Conservation (phyloP, 2,888 invertebrate species). For the Dolichomitus sp. region DNA sequence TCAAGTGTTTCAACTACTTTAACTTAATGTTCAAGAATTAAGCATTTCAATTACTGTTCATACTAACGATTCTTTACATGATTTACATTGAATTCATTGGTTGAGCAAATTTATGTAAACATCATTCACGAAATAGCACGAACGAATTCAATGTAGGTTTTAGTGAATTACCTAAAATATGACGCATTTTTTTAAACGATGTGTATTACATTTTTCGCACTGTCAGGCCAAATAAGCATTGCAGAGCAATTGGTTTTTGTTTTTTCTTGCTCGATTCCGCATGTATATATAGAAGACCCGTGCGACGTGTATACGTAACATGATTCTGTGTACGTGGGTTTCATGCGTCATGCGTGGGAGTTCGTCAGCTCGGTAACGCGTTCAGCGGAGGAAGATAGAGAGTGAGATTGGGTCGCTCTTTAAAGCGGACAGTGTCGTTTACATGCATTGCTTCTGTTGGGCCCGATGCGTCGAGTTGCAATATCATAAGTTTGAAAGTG, state of each 20-base stretch:
- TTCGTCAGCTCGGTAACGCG: not conserved
- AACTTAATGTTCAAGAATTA: no score
- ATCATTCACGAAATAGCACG: not conserved
- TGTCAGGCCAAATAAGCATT: not conserved
- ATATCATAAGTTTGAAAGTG: slow-evolving; percentile 54
- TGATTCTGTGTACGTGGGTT: slow-evolving; percentile 19
- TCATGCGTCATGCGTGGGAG: slow-evolving; percentile 51
- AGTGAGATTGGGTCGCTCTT: slow-evolving; percentile 29
- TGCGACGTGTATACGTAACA: not conserved
- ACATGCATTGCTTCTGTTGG: slow-evolving; percentile 13
- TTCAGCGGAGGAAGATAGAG: slow-evolving; percentile 17
- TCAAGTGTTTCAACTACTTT: no score
- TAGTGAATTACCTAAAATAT: not conserved
- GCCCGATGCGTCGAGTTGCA: slow-evolving; percentile 4
- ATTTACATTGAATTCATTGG: not conserved
- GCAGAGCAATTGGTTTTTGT: slow-evolving; percentile 33
- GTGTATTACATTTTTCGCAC: not conserved
- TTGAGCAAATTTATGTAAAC: not conserved
- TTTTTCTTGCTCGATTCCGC: slow-evolving; percentile 15
- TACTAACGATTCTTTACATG: not conserved
- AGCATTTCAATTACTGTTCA: no score
- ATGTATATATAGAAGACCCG: slow-evolving; percentile 5
- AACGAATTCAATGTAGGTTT: not conserved
- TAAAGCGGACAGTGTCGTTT: slow-evolving; percentile 31
- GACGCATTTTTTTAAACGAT: not conserved